Conservation (phyloP, 2,888 invertebrate species). For the Campaea margaritaria region DNA sequence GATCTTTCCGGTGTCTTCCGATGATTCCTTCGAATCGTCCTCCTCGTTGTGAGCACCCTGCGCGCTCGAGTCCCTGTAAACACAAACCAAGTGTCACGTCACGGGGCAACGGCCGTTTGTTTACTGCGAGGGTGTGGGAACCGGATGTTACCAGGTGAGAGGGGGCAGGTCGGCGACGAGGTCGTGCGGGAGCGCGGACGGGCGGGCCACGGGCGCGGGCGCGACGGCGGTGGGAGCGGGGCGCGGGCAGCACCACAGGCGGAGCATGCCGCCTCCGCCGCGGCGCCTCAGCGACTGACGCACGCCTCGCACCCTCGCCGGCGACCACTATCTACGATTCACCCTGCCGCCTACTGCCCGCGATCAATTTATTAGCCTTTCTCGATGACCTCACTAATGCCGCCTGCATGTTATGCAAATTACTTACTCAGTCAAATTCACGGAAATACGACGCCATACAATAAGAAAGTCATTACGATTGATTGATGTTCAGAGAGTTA, state of each 20-base stretch:
- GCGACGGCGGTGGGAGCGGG: constrained; percentile 57
- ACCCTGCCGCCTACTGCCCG: constrained; percentile 42
- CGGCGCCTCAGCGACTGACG: constrained; percentile 72
- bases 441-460: not conserved
- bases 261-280: constrained; percentile 76
- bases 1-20: constrained; percentile 13
- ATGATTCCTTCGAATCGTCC: constrained; percentile 31
- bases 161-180: constrained; percentile 76
- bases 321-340: constrained; percentile 42
- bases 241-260: constrained; percentile 66
- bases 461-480: too few relatives aligned
- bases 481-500: too few relatives aligned
- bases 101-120: constrained; percentile 23
- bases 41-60: constrained; percentile 59
- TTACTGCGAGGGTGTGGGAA: constrained; percentile 29
- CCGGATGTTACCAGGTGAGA: constrained; percentile 70
- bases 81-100: constrained; percentile 43
- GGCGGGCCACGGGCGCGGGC: constrained; percentile 51
- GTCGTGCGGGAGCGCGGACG: constrained; percentile 64
- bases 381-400: constrained; percentile 68
- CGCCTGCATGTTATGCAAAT: constrained; percentile 74
- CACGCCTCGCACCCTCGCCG: constrained; percentile 64
- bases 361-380: constrained; percentile 60
- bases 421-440: constrained; percentile 24
- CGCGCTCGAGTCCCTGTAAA: constrained; percentile 77